Evolutionary conservation across 1,140 invertebrate species (phyloP).

Genomic region (Lerema accius): DNA sequence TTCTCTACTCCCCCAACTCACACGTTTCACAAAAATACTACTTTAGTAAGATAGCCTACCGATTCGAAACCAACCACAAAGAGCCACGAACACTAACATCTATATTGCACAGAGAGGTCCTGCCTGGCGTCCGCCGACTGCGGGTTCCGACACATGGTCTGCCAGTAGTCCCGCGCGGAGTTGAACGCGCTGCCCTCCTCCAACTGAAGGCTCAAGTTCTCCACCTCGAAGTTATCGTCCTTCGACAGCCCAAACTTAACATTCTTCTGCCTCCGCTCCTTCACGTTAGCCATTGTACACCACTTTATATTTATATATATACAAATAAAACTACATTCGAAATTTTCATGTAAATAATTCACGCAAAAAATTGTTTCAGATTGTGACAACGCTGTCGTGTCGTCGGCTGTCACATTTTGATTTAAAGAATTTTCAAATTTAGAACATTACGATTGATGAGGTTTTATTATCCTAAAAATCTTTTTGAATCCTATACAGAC

Average conservation of each 20-base stretch:
- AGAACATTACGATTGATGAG: not conserved
- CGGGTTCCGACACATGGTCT: constrained; percentile 48
- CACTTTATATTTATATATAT: constrained; percentile 40
- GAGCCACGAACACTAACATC: constrained; percentile 41
- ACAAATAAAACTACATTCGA: constrained; percentile 48
- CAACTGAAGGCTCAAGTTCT: constrained; percentile 30
- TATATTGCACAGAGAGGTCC: constrained; percentile 43
- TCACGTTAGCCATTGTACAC: constrained; percentile 48
- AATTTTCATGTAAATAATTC: constrained; percentile 52
- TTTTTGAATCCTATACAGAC: too few species aligned
- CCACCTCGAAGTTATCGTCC: constrained; percentile 60
- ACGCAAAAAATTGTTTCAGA: constrained; percentile 45
- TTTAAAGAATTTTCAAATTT: constrained; percentile 4
- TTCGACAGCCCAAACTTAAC: constrained; percentile 67
- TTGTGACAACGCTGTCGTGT: not conserved
- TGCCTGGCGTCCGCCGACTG: constrained; percentile 35
- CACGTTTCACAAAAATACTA: too few species aligned
- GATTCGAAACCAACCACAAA: too few species aligned
- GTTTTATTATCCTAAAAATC: too few species aligned
- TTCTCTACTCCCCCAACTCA: too few species aligned
- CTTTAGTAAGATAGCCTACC: too few species aligned
- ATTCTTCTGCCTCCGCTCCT: constrained; percentile 63
- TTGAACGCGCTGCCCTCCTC: constrained; percentile 57
- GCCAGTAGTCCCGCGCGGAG: constrained; percentile 67
- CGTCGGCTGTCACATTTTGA: constrained; percentile 4